These are phyloP conservation scores for Notiomystis cincta DNA, from an alignment of 2,113 vertebrate genomes.

Conservation along the genomic window DNA sequence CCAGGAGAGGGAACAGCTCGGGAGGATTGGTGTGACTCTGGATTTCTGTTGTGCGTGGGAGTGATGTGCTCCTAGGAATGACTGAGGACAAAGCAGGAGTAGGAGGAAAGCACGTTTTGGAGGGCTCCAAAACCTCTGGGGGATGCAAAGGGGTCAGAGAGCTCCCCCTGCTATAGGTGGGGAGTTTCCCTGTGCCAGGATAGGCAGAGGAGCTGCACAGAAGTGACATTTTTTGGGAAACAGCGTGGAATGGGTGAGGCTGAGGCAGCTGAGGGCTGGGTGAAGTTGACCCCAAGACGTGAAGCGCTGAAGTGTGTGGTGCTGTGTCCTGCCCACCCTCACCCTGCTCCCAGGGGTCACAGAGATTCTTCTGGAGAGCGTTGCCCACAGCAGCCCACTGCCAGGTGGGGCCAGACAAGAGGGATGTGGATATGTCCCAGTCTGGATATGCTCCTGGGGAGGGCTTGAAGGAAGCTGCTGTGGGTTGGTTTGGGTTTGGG, in stretches of 20 bases:
- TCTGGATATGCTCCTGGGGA: not conserved
- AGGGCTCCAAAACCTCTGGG: not conserved
- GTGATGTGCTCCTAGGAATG: not conserved
- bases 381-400: not conserved
- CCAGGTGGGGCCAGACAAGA: not conserved
- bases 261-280: not conserved
- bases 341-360: accelerated
- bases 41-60: not conserved
- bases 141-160: not conserved
- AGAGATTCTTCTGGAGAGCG: not conserved
- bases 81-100: not conserved
- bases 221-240: not conserved
- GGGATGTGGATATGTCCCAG: not conserved
- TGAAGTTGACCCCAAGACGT: not conserved
- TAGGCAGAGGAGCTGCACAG: too few species aligned
- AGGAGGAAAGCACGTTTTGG: not conserved
- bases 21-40: not conserved
- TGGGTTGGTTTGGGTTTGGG: not conserved
- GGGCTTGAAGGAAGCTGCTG: not conserved
- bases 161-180: not conserved
- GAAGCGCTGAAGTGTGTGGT: not conserved
- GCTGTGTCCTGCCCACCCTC: not conserved
- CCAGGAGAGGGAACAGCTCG: not conserved
- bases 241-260: not conserved
- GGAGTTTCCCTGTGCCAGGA: not conserved